phyloP scores from a whole-genome alignment of 2,113 vertebrate genomes.

The Lampris incognitus region DNA sequence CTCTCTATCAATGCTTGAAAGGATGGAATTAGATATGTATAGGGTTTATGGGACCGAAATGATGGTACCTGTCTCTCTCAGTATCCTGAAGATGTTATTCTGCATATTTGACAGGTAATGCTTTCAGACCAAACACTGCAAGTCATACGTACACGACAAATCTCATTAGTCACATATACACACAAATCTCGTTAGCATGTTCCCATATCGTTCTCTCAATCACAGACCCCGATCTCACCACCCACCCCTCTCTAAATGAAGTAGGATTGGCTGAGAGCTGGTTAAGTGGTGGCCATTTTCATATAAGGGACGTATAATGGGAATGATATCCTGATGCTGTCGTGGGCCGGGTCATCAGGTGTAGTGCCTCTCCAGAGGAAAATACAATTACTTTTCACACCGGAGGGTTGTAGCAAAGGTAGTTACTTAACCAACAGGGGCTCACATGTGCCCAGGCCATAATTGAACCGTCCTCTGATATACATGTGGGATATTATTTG shows the following conservation, averaged over 20 bases:
- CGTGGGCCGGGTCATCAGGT: constrained; percentile 68
- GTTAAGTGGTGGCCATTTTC: constrained; percentile 68
- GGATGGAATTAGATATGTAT: background rate
- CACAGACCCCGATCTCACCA: constrained; percentile 39
- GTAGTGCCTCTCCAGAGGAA: constrained; percentile 42
- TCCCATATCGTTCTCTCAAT: constrained; percentile 44
- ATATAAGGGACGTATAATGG: constrained; percentile 64
- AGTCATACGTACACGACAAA: too few species aligned
- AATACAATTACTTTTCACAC: constrained; percentile 52
- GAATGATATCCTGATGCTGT: constrained; percentile 68
- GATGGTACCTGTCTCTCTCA: too few species aligned
- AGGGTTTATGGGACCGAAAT: too few species aligned
- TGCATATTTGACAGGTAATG: too few species aligned
- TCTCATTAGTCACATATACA: constrained; percentile 8
- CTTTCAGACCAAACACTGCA: too few species aligned
- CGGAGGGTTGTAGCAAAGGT: constrained; percentile 5
- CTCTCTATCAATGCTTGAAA: background rate
- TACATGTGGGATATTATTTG: constrained; percentile 20
- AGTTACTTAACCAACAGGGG: constrained; percentile 38
- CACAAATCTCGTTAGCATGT: constrained; percentile 29
- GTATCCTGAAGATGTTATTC: too few species aligned
- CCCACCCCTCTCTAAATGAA: constrained; percentile 37
- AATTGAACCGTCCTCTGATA: background rate
- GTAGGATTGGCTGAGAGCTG: constrained; percentile 52
- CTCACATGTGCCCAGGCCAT: constrained; percentile 10